Evolutionary conservation across 2,888 invertebrate species (phyloP).

Genomic region (Scaptomyza polygonia): DNA sequence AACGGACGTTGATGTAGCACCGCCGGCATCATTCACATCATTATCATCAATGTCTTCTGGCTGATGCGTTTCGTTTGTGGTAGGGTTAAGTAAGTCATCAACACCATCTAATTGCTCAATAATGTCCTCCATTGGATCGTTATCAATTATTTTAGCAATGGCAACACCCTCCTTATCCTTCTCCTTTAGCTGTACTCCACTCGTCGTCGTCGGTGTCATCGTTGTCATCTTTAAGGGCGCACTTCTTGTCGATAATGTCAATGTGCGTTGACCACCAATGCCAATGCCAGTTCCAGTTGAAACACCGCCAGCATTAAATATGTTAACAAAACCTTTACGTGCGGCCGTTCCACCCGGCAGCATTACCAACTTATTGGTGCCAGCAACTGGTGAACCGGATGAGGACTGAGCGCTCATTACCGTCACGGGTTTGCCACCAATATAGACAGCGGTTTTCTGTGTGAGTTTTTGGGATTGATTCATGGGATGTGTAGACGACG

Average conservation of each 20-base stretch:
- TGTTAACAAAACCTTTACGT: slow-evolving; percentile 86
- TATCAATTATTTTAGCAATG: slow-evolving; percentile 62
- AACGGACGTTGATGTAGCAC: slow-evolving; percentile 22
- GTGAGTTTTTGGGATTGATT: slow-evolving; percentile 66
- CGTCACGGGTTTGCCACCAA: slow-evolving; percentile 90
- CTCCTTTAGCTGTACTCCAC: slow-evolving; percentile 22
- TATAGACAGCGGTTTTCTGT: slow-evolving; percentile 87
- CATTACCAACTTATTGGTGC: slow-evolving; percentile 84
- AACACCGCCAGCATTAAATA: slow-evolving; percentile 79
- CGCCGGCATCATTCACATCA: slow-evolving; percentile 27
- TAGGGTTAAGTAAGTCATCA: slow-evolving; percentile 54
- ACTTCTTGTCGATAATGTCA: slow-evolving; percentile 69
- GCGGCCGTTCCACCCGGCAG: slow-evolving; percentile 79
- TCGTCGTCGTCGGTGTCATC: slow-evolving; percentile 14
- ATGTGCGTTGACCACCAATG: slow-evolving; percentile 64
- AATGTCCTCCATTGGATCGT: slow-evolving; percentile 82
- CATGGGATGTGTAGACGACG: slow-evolving; percentile 26
- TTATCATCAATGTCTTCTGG: slow-evolving; percentile 39
- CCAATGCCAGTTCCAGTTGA: slow-evolving; percentile 11
- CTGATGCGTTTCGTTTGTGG: slow-evolving; percentile 14
- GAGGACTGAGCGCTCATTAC: slow-evolving; percentile 85
- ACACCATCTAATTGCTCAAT: slow-evolving; percentile 83
- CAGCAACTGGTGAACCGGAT: slow-evolving; percentile 48
- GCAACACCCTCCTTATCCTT: slow-evolving; percentile 54
- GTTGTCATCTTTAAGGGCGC: slow-evolving; percentile 31